Evolutionary conservation across 2,797 vertebrate species (phyloP).

Genomic region (Siniperca undulata): DNA sequence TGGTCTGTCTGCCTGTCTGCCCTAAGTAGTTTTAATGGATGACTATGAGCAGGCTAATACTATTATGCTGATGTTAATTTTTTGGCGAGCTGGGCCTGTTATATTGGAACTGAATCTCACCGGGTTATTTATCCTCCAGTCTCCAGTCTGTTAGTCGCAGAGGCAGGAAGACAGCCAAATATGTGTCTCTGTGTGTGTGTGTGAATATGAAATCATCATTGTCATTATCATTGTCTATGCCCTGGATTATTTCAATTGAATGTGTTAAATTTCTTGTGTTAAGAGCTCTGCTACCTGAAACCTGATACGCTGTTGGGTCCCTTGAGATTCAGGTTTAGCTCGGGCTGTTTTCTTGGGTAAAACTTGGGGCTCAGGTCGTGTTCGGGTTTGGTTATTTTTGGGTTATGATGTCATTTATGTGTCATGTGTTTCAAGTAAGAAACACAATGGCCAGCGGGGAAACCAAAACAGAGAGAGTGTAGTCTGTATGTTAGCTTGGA

Average conservation of each 20-base stretch:
- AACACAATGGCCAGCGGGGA: neutral
- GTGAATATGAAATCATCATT: slow-evolving; percentile 21
- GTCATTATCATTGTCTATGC: slow-evolving; percentile 41
- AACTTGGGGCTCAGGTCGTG: neutral
- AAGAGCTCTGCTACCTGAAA: slow-evolving; percentile 28
- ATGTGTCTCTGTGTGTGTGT: neutral
- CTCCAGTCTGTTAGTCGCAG: slow-evolving; percentile 50
- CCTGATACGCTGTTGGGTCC: neutral
- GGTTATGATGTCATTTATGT: neutral
- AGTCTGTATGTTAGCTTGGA: neutral
- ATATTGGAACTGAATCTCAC: slow-evolving; percentile 64
- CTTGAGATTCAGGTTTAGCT: neutral
- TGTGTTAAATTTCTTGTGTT: slow-evolving; percentile 21
- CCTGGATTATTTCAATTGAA: slow-evolving; percentile 26
- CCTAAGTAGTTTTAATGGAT: slow-evolving; percentile 75
- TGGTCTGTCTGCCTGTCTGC: slow-evolving; percentile 53
- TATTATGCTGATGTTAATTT: slow-evolving; percentile 78
- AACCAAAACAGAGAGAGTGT: neutral
- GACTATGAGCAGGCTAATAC: slow-evolving; percentile 72
- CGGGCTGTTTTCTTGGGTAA: neutral
- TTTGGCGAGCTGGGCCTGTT: slow-evolving; percentile 63
- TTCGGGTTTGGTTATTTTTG: neutral
- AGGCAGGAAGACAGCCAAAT: slow-evolving; percentile 37
- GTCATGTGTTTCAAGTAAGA: slow-evolving; percentile 12
- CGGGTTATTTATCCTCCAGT: slow-evolving; percentile 65